A percentile compares a stretch with the other conserved stretches of the same genome.
Conservation (phyloP, 2,113 vertebrate species). For the Thalassoma bifasciatum region DNA sequence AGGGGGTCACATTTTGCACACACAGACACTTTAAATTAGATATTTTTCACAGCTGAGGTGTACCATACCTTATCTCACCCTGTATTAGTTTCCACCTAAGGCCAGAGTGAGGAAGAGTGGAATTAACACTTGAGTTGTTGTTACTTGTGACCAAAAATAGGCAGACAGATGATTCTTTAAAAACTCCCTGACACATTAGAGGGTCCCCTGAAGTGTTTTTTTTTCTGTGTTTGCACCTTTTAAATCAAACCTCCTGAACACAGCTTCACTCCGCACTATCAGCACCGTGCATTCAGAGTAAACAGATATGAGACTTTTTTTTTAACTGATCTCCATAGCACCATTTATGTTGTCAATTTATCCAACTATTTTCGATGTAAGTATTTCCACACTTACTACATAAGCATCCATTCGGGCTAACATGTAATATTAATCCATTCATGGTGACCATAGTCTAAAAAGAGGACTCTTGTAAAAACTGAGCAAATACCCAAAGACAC, state of each 20-base stretch:
- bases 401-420: too few relatives aligned
- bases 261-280: slow-evolving; percentile 44
- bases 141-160: slow-evolving; percentile 30
- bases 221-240: slow-evolving; percentile 32
- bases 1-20: slow-evolving; percentile 2
- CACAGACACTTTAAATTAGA: slow-evolving; percentile 3
- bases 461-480: too few relatives aligned
- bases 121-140: slow-evolving; percentile 43
- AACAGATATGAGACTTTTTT: slow-evolving; percentile 47
- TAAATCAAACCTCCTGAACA: slow-evolving; percentile 48
- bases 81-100: slow-evolving; percentile 30
- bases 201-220: slow-evolving; percentile 10
- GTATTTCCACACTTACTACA: neutral
- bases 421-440: too few relatives aligned
- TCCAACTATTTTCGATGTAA: slow-evolving; percentile 32
- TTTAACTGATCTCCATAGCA: slow-evolving; percentile 55
- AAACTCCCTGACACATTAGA: slow-evolving; percentile 6
- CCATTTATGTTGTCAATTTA: slow-evolving; percentile 27
- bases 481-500: too few relatives aligned
- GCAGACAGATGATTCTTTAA: slow-evolving; percentile 32
- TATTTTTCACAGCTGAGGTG: neutral
- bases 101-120: slow-evolving; percentile 33
- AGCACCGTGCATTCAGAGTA: slow-evolving; percentile 35
- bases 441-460: too few relatives aligned
- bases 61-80: neutral